Conservation (phyloP, 1,140 invertebrate genomes). For the Pygmarrhopalites habei region DNA sequence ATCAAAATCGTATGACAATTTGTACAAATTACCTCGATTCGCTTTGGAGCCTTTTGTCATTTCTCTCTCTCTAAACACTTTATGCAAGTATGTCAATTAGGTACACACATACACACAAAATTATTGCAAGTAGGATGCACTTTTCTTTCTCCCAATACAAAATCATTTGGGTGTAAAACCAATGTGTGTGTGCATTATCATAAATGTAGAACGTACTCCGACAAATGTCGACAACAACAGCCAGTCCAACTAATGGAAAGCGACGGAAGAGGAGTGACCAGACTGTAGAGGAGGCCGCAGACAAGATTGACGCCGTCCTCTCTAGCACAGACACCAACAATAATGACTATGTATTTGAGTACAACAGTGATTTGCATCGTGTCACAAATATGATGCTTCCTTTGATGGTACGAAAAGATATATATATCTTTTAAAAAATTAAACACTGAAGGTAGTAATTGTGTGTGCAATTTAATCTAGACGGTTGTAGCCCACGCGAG, state of each 20-base stretch:
- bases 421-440: neutral
- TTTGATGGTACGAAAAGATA: neutral
- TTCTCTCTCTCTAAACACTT: neutral
- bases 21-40: neutral
- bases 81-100: neutral
- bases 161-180: neutral
- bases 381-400: neutral
- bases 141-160: neutral
- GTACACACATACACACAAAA: neutral
- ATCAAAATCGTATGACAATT: neutral
- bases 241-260: neutral
- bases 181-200: neutral
- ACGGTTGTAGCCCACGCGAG: slow-evolving; percentile 10
- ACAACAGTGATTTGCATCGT: neutral
- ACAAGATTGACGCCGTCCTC: no score
- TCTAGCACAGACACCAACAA: neutral
- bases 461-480: no score
- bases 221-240: slow-evolving; percentile 2
- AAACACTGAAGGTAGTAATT: neutral
- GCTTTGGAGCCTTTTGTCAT: neutral
- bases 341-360: neutral
- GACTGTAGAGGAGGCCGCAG: neutral
- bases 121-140: neutral
- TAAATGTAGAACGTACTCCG: slow-evolving; percentile 1
- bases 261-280: neutral